Evolutionary conservation across 2,888 invertebrate genomes (phyloP).

Genomic region (Lepidochrysops patricia): DNA sequence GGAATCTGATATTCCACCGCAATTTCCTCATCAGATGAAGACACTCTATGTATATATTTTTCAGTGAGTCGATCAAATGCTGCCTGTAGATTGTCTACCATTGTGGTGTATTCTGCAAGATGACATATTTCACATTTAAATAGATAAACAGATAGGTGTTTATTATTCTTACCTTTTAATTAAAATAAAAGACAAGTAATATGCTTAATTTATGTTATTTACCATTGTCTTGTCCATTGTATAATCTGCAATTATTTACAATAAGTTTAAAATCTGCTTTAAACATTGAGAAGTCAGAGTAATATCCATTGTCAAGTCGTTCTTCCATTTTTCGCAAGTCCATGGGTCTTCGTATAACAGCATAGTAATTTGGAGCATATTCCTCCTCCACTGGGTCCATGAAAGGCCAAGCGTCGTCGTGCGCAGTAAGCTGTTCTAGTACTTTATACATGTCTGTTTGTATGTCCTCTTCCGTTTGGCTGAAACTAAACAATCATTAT

Average conservation of each 20-base stretch:
- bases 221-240: conserved; percentile 96
- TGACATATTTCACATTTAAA: background rate
- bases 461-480: conserved; percentile 87
- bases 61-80: conserved; percentile 88
- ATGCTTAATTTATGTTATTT: conserved; percentile 31
- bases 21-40: conserved; percentile 85
- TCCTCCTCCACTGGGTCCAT: conserved; percentile 94
- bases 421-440: conserved; percentile 88
- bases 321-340: conserved; percentile 92
- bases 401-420: conserved; percentile 96
- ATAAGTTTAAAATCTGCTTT: conserved; percentile 92
- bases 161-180: too few species aligned
- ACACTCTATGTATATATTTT: conserved; percentile 86
- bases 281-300: conserved; percentile 85
- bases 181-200: too few species aligned
- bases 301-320: conserved; percentile 86
- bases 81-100: conserved; percentile 88
- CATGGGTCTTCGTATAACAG: conserved; percentile 87
- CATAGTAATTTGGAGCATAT: conserved; percentile 90
- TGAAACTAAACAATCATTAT: conserved; percentile 70
- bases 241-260: conserved; percentile 92
- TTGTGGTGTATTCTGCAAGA: conserved; percentile 86
- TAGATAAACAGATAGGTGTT: background rate
- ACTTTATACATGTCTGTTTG: conserved; percentile 95
- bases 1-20: conserved; percentile 78